phyloP scores from a whole-genome alignment of 2,888 invertebrate species.

The Acleris sparsana region DNA sequence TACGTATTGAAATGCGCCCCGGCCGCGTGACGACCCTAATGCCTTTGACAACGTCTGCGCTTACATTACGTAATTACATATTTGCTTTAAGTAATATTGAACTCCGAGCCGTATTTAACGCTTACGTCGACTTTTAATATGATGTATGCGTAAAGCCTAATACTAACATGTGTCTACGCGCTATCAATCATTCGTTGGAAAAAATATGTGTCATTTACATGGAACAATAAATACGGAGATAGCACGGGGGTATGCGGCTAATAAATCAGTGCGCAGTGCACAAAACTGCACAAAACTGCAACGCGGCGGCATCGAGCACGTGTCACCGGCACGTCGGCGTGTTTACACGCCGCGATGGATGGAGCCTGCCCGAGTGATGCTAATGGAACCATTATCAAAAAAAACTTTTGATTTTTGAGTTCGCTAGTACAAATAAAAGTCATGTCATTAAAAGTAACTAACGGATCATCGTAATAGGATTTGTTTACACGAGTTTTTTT shows the following conservation, averaged over 20 bases:
- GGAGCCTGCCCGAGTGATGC: slow-evolving; percentile 15
- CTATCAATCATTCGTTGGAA: neutral
- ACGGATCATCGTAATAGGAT: slow-evolving; percentile 48
- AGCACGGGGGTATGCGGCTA: slow-evolving; percentile 52
- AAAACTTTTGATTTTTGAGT: slow-evolving; percentile 16
- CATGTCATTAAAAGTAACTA: slow-evolving; percentile 33
- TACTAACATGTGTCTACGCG: neutral
- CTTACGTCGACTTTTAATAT: neutral
- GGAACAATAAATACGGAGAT: slow-evolving; percentile 28
- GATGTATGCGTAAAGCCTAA: neutral
- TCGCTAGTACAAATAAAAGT: neutral
- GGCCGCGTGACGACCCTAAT: slow-evolving; percentile 32
- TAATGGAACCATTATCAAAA: slow-evolving; percentile 36
- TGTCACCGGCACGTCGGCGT: slow-evolving; percentile 61
- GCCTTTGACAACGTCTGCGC: slow-evolving; percentile 30
- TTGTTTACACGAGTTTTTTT: slow-evolving; percentile 6
- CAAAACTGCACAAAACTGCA: slow-evolving; percentile 68
- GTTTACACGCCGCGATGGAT: slow-evolving; percentile 45
- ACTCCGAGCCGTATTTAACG: neutral
- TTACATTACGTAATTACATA: slow-evolving; percentile 35
- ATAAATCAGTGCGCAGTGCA: slow-evolving; percentile 71
- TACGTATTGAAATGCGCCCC: slow-evolving; percentile 56
- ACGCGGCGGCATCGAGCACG: slow-evolving; percentile 56
- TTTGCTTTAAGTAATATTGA: slow-evolving; percentile 18
- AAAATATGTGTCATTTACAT: slow-evolving; percentile 23